Base-by-base conservation (phyloP, 2,888 invertebrate species). In the Parnassius smintheus region DNA sequence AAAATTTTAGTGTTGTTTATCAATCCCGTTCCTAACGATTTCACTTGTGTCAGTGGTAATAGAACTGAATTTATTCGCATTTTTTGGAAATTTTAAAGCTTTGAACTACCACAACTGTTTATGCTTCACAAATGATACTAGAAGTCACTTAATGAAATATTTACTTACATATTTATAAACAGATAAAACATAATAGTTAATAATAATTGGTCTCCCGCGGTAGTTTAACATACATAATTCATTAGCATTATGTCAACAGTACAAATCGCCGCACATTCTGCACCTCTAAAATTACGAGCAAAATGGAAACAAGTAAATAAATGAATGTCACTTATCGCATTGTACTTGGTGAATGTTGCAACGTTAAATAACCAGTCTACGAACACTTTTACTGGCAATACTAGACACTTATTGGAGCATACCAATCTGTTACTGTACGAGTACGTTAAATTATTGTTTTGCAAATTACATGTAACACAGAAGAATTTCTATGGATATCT, bases 281-380 rank as follows among this genome's bases (percentile, higher is more conserved):
- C 44, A 54, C 25, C 54, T 10, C 42, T 58, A 51, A 54, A 69
- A 67, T 72, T 69, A 71, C 71, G 65, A 68, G 67, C 66, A 68
- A 72, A 72, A 75, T 74, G 72, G 72, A 68, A 61, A 71, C 68
- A 71, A 70, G 70, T 71, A 75, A 74, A 73, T 77, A 80, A 78
- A 78, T 75, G 72, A 74, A 75, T 77, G 77, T 77, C 75, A 74
- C 74, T 76, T 75, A 72, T 71, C 68, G 74, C 70, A 73, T 78
- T 77, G 75, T 79, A 71, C 58, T 66, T 61, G 63, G 72, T 73
- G 71, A 70, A 71, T 68, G 76, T 78, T 74, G 80, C 76, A 81
- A 81, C 66, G 64, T 63, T 69, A 70, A 75, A 69, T 72, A 71
- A 67, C 68, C 64, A 65, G 70, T 66, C 68, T 68, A 65, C 65